phyloP scores from a whole-genome alignment of 2,113 vertebrate genomes.

The Gorsachius goisagi region DNA sequence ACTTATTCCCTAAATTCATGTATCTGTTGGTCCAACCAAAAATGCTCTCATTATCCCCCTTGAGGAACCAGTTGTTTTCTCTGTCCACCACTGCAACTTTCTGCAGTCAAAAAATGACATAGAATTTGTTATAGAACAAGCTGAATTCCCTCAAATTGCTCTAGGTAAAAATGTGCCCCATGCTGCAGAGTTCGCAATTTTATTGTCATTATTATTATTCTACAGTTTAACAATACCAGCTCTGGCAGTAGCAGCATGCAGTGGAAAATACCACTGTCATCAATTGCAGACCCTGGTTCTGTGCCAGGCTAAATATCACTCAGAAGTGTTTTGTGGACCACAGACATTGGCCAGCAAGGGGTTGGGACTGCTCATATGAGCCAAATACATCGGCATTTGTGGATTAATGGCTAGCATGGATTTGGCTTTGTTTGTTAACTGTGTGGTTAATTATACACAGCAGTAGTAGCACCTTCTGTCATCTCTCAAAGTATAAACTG shows the following conservation, averaged over 20 bases:
- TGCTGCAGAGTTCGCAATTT: neutral
- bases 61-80: neutral
- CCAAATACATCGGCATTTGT: neutral
- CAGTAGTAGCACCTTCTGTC: neutral
- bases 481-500: neutral
- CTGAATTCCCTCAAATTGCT: neutral
- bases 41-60: neutral
- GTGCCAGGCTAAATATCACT: neutral
- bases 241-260: neutral
- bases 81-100: neutral
- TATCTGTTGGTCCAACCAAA: neutral
- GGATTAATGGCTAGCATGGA: neutral
- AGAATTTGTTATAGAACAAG: neutral
- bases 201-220: neutral
- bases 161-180: neutral
- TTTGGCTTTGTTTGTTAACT: neutral
- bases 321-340: neutral
- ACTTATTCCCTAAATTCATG: neutral
- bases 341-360: rapidly evolving
- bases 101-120: neutral
- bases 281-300: neutral
- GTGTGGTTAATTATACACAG: neutral
- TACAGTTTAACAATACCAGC: neutral
- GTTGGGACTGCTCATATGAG: neutral
- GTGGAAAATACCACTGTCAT: neutral